phyloP scores from a whole-genome alignment of 2,888 invertebrate species.

The Diabrotica balteata region DNA sequence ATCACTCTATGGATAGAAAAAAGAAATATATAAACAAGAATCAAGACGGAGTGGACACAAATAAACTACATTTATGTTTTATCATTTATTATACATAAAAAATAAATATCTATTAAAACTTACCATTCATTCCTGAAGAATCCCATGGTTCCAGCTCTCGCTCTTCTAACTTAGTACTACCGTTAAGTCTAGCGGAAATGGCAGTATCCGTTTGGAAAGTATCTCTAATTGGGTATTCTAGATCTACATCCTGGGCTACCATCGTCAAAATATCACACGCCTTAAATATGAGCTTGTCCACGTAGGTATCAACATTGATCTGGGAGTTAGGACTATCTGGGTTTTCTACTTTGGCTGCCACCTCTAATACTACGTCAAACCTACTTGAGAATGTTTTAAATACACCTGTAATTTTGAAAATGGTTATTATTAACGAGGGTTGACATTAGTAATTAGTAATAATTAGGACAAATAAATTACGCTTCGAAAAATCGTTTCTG shows the following conservation, averaged over 20 bases:
- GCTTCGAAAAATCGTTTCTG: no score
- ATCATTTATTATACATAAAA: no score
- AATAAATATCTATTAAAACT: not conserved
- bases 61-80: no score
- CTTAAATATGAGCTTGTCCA: slow-evolving; percentile 84
- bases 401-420: slow-evolving; percentile 59
- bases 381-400: slow-evolving; percentile 88
- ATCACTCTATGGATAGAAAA: no score
- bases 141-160: slow-evolving; percentile 93
- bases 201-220: slow-evolving; percentile 89
- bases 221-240: slow-evolving; percentile 88
- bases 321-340: slow-evolving; percentile 62
- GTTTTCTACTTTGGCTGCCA: slow-evolving; percentile 82
- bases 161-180: slow-evolving; percentile 64
- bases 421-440: no score
- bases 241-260: slow-evolving; percentile 82
- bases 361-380: slow-evolving; percentile 86
- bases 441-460: no score
- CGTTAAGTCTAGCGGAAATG: slow-evolving; percentile 76
- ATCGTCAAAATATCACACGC: slow-evolving; percentile 85
- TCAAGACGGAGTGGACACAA: no score
- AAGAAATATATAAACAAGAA: no score
- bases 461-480: no score
- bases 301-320: slow-evolving; percentile 73
- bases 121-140: slow-evolving; percentile 64